These are phyloP conservation scores for Clarias magur DNA, from an alignment of 2,113 vertebrate genomes.

Conservation along the genomic window DNA sequence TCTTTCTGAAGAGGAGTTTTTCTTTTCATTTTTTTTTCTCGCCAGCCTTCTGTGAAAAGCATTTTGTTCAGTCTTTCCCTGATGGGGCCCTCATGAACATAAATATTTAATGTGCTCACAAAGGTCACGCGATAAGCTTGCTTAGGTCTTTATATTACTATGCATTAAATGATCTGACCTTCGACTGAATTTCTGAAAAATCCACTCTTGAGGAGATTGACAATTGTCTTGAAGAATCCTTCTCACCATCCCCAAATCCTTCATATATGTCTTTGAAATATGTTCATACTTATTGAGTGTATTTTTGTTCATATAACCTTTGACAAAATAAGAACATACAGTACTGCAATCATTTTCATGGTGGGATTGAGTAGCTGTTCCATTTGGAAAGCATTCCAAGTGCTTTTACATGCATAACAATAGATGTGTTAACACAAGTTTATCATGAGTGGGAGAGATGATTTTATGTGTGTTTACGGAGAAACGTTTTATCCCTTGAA, in stretches of 20 bases:
- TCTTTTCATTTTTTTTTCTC: neutral
- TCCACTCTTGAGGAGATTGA: neutral
- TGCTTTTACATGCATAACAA: too few species aligned
- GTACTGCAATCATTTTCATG: neutral
- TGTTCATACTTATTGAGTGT: too few species aligned
- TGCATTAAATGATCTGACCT: neutral
- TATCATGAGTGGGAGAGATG: too few species aligned
- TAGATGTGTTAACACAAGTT: too few species aligned
- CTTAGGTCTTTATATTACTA: neutral
- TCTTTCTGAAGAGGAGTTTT: neutral
- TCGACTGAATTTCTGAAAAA: neutral
- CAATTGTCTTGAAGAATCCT: neutral
- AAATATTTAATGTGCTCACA: neutral
- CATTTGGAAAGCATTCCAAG: too few species aligned
- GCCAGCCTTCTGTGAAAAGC: neutral
- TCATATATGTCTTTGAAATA: too few species aligned
- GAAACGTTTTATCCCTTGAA: too few species aligned
- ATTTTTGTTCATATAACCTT: too few species aligned
- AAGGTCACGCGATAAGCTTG: neutral
- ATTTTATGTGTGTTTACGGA: too few species aligned
- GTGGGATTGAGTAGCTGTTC: too few species aligned
- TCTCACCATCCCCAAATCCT: too few species aligned
- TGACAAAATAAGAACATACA: too few species aligned
- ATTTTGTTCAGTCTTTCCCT: neutral
- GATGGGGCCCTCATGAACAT: neutral